A percentile compares a stretch with the other conserved stretches of the same genome.
phyloP scores from a whole-genome alignment of 2,888 invertebrate species.

The Euphydryas editha region DNA sequence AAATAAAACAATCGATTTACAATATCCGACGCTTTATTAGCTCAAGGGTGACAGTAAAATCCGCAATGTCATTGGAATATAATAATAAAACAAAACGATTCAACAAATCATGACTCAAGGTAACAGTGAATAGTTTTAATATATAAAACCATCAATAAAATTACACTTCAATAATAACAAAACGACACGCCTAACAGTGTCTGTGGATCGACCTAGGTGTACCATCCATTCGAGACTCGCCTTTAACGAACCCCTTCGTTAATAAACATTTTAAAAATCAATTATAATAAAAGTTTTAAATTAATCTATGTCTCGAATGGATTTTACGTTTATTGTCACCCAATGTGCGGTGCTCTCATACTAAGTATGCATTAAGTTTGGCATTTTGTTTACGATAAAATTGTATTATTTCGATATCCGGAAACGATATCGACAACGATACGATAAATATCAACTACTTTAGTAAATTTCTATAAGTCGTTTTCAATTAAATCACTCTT shows the following conservation, averaged over 20 bases:
- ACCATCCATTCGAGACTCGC: slow-evolving; percentile 49
- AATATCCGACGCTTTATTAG: slow-evolving; percentile 82
- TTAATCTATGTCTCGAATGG: slow-evolving; percentile 51
- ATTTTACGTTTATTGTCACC: slow-evolving; percentile 58
- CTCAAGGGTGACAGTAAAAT: slow-evolving; percentile 80
- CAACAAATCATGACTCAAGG: slow-evolving; percentile 82
- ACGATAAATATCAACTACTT: slow-evolving; percentile 61
- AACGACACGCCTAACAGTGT: slow-evolving; percentile 45
- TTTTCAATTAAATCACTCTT: slow-evolving; percentile 77
- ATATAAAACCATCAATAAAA: slow-evolving; percentile 78
- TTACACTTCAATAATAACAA: slow-evolving; percentile 74
- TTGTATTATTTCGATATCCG: slow-evolving; percentile 40
- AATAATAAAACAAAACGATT: slow-evolving; percentile 80
- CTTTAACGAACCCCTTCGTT: not conserved
- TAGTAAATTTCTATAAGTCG: slow-evolving; percentile 71
- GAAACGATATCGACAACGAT: slow-evolving; percentile 19
- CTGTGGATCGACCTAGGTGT: slow-evolving; percentile 33
- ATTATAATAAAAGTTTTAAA: not conserved
- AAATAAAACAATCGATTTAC: slow-evolving; percentile 72
- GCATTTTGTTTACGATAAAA: slow-evolving; percentile 60
- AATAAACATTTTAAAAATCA: slow-evolving; percentile 10
- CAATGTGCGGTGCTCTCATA: slow-evolving; percentile 59
- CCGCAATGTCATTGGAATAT: slow-evolving; percentile 80
- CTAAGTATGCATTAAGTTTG: slow-evolving; percentile 64
- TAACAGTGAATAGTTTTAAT: slow-evolving; percentile 81